phyloP scores from a whole-genome alignment of 2,797 vertebrate genomes.

The Sebastes alutus region DNA sequence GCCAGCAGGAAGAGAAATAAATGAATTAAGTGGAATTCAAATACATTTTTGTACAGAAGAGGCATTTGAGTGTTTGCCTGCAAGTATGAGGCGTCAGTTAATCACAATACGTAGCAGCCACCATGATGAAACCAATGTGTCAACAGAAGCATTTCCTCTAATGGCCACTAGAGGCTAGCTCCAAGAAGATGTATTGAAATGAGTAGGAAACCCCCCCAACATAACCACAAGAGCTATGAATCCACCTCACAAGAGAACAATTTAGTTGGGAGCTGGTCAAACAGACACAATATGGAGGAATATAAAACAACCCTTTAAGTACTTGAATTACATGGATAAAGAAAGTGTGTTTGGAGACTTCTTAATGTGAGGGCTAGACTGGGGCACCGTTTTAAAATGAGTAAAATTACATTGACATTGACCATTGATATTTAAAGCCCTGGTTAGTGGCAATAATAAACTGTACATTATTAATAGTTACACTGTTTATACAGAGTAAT shows the following conservation, averaged over 20 bases:
- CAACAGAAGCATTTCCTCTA: slow-evolving; percentile 11
- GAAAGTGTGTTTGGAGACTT: neutral
- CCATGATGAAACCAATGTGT: neutral
- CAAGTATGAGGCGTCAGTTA: neutral
- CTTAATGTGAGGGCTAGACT: neutral
- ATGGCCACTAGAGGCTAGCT: slow-evolving; percentile 65
- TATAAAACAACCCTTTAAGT: neutral
- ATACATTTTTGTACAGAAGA: neutral
- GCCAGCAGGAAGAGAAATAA: neutral
- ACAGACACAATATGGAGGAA: neutral
- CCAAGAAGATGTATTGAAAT: neutral
- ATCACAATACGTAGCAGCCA: neutral
- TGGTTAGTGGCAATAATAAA: neutral
- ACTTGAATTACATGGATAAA: neutral
- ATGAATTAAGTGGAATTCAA: neutral
- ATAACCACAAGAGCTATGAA: neutral
- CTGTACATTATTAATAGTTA: neutral
- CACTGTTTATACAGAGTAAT: neutral
- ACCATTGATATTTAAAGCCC: neutral
- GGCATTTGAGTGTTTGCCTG: neutral
- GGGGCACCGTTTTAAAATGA: neutral
- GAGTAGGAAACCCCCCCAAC: neutral
- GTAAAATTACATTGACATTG: neutral
- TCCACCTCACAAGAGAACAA: neutral
- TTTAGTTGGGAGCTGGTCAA: neutral